These are phyloP conservation scores for Nylanderia fulva DNA, from an alignment of 1,140 invertebrate species.

Conservation along the genomic window DNA sequence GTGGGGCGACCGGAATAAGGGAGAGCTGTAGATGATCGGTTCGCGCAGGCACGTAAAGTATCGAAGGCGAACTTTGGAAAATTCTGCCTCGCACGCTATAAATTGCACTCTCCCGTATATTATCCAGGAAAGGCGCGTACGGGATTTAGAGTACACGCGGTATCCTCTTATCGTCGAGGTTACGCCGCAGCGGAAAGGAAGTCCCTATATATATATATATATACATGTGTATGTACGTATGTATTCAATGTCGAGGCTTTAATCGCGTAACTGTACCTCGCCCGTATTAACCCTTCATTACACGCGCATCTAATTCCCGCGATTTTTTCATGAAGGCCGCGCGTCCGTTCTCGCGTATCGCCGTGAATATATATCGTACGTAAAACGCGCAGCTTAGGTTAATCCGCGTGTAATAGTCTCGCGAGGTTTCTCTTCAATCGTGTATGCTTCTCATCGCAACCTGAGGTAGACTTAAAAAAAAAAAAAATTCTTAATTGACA, in stretches of 20 bases:
- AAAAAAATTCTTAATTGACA: background rate
- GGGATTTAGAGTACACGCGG: constrained; percentile 62
- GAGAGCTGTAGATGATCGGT: constrained; percentile 61
- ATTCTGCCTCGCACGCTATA: constrained; percentile 53
- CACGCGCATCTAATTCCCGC: constrained; percentile 44
- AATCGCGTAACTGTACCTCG: constrained; percentile 58
- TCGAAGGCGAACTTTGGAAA: constrained; percentile 57
- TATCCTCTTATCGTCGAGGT: constrained; percentile 59
- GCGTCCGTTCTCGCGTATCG: constrained; percentile 1
- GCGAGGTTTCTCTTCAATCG: constrained; percentile 48
- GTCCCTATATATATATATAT: background rate
- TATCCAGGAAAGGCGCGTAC: constrained; percentile 41
- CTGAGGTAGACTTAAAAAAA: background rate
- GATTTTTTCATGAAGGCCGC: constrained; percentile 32
- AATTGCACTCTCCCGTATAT: constrained; percentile 56
- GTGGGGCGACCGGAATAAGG: constrained; percentile 20
- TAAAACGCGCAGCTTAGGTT: constrained; percentile 53
- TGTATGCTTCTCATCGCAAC: constrained; percentile 26
- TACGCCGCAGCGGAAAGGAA: constrained; percentile 51
- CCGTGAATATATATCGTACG: constrained; percentile 26
- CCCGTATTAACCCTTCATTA: constrained; percentile 49
- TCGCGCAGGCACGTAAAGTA: constrained; percentile 63
- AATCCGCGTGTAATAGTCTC: constrained; percentile 56
- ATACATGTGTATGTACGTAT: too few species aligned
- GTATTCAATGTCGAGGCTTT: constrained; percentile 39